Evolutionary conservation across 2,113 vertebrate genomes (phyloP), one percentile per base, ranked within the genome.

Genomic region (Crotalus helleri): DNA sequence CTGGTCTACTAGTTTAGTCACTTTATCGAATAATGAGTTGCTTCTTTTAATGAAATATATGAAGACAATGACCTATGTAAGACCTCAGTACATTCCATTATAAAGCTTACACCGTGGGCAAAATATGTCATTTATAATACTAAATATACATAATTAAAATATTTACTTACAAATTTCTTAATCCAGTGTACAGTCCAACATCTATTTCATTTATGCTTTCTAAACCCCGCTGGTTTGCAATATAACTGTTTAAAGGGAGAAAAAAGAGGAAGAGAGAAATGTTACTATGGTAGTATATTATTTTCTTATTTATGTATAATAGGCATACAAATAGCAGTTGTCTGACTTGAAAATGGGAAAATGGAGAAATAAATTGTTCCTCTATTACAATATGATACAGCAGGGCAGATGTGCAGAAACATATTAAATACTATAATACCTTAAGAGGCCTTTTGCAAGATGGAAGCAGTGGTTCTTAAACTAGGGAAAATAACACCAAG

Each of bases 101-200:
- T 15, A 88, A 39, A 46, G 33, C 33, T 21, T 55, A 46, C 57
- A 8, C 44, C 57, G 6, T 19, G 59, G 23, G 6, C 44, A 90
- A 86, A 26, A 15, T 23, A 64, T 8, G 59, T 29, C 23, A 5
- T 93, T 49, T 85, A 94, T 0, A 90, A 53, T 7, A 69, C 88
- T 21, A 89, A 5, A 61, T 26, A 26, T 86, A 93, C 93, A 94
- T n/a, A 92, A 13, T 5, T 3, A 91, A 74, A 12, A 3, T 19
- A 85, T 90, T 86, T 96, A 99, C 99, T 99, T 96, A 99, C 99
- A 99, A 96, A 96, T 99, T 99, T 97, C 97, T 98, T 96, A 99
- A 98, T 96, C 98, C 99, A 96, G 97, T 98, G 94, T 99, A 99
- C 96, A 97, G 96, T 97, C 98, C 97, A 96, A 99, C 97, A 92